Evolutionary conservation across 2,888 invertebrate species (phyloP).

Genomic region (Carpatolechia fugitivella): DNA sequence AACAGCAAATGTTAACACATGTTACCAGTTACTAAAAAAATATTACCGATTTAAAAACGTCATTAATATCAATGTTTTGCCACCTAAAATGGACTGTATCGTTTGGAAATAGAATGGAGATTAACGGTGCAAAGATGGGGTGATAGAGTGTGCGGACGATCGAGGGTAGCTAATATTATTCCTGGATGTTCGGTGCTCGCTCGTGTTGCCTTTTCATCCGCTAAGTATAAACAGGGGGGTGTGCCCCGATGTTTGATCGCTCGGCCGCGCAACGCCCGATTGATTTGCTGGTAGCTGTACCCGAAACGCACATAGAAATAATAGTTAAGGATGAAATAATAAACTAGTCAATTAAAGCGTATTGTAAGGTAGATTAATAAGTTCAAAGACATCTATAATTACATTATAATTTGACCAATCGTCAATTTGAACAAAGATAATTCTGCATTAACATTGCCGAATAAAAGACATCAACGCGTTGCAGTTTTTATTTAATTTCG

Average conservation of each 20-base stretch:
- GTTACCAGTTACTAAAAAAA: constrained; percentile 77
- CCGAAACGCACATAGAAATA: constrained; percentile 11
- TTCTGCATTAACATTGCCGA: too few species aligned
- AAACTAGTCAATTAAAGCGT: background rate
- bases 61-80: constrained; percentile 24
- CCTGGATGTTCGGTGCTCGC: constrained; percentile 57
- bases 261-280: constrained; percentile 63
- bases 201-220: constrained; percentile 78
- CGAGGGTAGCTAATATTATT: constrained; percentile 79
- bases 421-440: too few species aligned
- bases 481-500: background rate
- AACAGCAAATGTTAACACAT: constrained; percentile 79
- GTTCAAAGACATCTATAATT: too few species aligned
- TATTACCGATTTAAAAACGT: constrained; percentile 31
- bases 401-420: too few species aligned
- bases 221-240: constrained; percentile 78
- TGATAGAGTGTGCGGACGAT: constrained; percentile 68
- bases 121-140: constrained; percentile 25
- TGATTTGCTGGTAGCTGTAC: constrained; percentile 55
- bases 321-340: constrained; percentile 10
- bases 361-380: too few species aligned
- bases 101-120: constrained; percentile 36
- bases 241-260: constrained; percentile 66
- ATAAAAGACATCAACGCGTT: constrained; percentile 12
- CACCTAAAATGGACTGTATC: constrained; percentile 41